Evolutionary conservation across 2,888 invertebrate species (phyloP).

Genomic region (Gymnosoma rotundatum): DNA sequence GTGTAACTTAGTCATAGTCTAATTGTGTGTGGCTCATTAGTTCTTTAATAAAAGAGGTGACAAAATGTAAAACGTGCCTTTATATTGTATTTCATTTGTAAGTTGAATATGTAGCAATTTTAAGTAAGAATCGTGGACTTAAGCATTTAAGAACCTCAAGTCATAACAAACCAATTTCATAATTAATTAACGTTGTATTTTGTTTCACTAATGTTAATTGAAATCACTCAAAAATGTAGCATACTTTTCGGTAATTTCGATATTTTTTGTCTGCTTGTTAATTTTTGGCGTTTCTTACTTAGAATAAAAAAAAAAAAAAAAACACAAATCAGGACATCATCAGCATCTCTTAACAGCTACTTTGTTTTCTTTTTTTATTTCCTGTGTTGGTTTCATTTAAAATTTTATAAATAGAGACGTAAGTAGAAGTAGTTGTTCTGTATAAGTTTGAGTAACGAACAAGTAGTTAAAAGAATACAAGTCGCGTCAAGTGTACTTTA

Average conservation of each 20-base stretch:
- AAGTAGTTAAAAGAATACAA: constrained; percentile 70
- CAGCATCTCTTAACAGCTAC: constrained; percentile 66
- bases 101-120: too few species aligned
- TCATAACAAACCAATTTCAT: too few species aligned
- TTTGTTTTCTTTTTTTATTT: constrained; percentile 42
- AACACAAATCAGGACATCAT: constrained; percentile 66
- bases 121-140: too few species aligned
- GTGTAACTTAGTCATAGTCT: not conserved
- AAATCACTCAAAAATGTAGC: constrained; percentile 21
- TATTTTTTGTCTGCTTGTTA: constrained; percentile 30
- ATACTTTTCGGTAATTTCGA: constrained; percentile 46
- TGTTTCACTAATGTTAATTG: not conserved
- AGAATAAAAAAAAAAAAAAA: not conserved
- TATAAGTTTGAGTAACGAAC: constrained; percentile 60
- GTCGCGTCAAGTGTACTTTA: constrained; percentile 70
- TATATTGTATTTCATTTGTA: too few species aligned
- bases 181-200: too few species aligned
- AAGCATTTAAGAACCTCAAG: too few species aligned
- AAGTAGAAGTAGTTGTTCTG: constrained; percentile 22
- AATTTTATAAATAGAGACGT: constrained; percentile 49
- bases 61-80: too few species aligned
- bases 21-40: too few species aligned
- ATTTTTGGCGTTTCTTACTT: not conserved
- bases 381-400: constrained; percentile 28
- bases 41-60: too few species aligned